phyloP scores from a whole-genome alignment of 2,888 invertebrate genomes.

The Scaptomyza cyrtandrae region DNA sequence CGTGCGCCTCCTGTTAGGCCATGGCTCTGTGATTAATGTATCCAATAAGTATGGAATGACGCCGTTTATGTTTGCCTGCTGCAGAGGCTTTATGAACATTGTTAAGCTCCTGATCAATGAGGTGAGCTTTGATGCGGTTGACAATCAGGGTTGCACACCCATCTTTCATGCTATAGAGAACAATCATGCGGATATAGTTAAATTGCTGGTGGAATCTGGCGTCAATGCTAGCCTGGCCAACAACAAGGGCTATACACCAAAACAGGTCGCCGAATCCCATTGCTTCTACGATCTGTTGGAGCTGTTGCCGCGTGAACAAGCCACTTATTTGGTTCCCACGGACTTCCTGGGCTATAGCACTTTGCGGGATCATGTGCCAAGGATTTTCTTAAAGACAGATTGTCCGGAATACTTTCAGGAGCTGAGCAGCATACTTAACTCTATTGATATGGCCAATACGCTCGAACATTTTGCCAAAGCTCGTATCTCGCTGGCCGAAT shows the following conservation, averaged over 20 bases:
- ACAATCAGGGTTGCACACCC: slow-evolving; percentile 82
- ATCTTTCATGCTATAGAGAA: slow-evolving; percentile 84
- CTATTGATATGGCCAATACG: slow-evolving; percentile 71
- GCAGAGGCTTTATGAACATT: slow-evolving; percentile 73
- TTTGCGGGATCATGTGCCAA: slow-evolving; percentile 82
- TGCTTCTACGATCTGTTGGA: slow-evolving; percentile 82
- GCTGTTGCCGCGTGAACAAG: slow-evolving; percentile 72
- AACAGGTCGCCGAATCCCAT: slow-evolving; percentile 81
- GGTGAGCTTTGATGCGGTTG: slow-evolving; percentile 80
- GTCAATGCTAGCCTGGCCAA: slow-evolving; percentile 76
- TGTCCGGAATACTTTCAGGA: slow-evolving; percentile 84
- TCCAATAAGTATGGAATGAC: slow-evolving; percentile 83
- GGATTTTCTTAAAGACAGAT: slow-evolving; percentile 82
- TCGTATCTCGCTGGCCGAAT: slow-evolving; percentile 75
- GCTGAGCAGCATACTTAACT: slow-evolving; percentile 73
- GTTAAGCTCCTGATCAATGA: slow-evolving; percentile 75
- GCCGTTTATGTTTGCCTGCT: slow-evolving; percentile 83
- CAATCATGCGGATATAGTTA: slow-evolving; percentile 80
- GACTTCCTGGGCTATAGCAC: slow-evolving; percentile 79
- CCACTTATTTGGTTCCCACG: slow-evolving; percentile 74
- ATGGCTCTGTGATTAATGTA: slow-evolving; percentile 80
- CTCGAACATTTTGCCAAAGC: slow-evolving; percentile 79
- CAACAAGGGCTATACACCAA: slow-evolving; percentile 81
- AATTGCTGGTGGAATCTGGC: slow-evolving; percentile 78
- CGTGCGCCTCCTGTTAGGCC: slow-evolving; percentile 70